Percentiles rank a stretch among this genome's conserved stretches.
These are phyloP conservation scores for Micromussa lordhowensis DNA, from an alignment of 92 coral and sea anemone species.

Conservation along the genomic window DNA sequence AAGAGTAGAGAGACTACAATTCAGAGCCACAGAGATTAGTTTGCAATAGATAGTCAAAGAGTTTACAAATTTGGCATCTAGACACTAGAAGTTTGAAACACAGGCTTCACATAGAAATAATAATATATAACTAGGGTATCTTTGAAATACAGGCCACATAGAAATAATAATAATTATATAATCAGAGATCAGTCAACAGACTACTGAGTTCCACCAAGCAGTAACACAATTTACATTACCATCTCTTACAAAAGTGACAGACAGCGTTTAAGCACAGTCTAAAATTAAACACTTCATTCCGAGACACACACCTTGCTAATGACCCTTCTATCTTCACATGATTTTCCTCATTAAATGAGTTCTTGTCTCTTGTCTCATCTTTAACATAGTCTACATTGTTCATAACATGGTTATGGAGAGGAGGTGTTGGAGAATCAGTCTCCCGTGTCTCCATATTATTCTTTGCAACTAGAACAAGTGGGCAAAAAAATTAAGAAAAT, in stretches of 20 bases:
- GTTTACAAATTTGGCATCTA: too few species aligned
- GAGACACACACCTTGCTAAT: slow-evolving; percentile 58
- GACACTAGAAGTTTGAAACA: too few species aligned
- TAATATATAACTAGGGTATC: too few species aligned
- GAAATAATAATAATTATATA: too few species aligned
- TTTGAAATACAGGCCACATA: too few species aligned
- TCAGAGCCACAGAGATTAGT: too few species aligned
- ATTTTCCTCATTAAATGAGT: slow-evolving; percentile 54
- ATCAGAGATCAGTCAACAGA: too few species aligned
- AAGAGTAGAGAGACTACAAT: too few species aligned
- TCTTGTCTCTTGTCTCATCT: slow-evolving; percentile 66
- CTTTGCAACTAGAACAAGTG: slow-evolving; percentile 18
- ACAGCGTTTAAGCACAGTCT: neutral
- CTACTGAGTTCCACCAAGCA: too few species aligned
- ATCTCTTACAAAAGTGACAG: neutral
- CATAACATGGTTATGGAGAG: slow-evolving; percentile 70
- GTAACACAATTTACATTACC: too few species aligned
- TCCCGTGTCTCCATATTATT: slow-evolving; percentile 56
- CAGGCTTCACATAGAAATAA: too few species aligned
- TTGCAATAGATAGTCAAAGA: too few species aligned
- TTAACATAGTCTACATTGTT: slow-evolving; percentile 60
- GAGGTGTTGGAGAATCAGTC: slow-evolving; percentile 89
- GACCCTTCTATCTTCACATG: slow-evolving; percentile 74
- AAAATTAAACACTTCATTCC: neutral
- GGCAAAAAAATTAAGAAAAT: neutral